These are phyloP conservation scores for Gastrophryne carolinensis DNA, from an alignment of 2,797 vertebrate species.

Conservation along the genomic window DNA sequence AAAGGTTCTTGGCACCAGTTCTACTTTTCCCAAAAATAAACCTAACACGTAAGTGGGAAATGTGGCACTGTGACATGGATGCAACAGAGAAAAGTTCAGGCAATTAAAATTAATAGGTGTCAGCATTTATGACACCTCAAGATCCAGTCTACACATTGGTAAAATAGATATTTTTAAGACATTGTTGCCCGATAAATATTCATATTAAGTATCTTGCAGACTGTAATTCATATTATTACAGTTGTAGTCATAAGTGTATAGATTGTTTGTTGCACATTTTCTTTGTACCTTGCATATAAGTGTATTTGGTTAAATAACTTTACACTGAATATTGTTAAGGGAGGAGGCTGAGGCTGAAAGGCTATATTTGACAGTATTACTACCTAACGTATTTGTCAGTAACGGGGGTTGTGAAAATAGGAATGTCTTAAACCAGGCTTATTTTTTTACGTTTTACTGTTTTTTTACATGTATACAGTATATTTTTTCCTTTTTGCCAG, in stretches of 20 bases:
- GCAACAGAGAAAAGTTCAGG: constrained; percentile 44
- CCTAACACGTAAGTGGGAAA: constrained; percentile 41
- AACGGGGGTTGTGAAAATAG: too few species aligned
- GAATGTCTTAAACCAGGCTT: too few species aligned
- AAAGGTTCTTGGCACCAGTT: constrained; percentile 37
- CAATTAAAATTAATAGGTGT: constrained; percentile 54
- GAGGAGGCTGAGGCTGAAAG: too few species aligned
- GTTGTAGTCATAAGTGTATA: not conserved
- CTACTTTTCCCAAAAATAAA: constrained; percentile 43
- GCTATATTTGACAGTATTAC: too few species aligned
- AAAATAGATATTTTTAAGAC: constrained; percentile 48
- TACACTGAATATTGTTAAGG: too few species aligned
- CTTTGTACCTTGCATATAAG: not conserved
- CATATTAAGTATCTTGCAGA: constrained; percentile 24
- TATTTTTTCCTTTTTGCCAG: too few species aligned
- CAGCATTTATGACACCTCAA: constrained; percentile 41
- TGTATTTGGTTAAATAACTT: too few species aligned
- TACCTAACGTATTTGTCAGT: too few species aligned
- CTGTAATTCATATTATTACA: constrained; percentile 19
- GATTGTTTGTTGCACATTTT: not conserved
- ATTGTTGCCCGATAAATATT: constrained; percentile 30
- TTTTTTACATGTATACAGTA: too few species aligned
- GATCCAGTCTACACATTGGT: constrained; percentile 23
- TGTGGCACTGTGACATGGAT: constrained; percentile 50
- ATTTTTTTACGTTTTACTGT: too few species aligned